A percentile compares a stretch with the other conserved stretches of the same genome.
These are phyloP conservation scores for Phrynocephalus forsythii DNA, from an alignment of 2,797 vertebrate species.

Conservation along the genomic window DNA sequence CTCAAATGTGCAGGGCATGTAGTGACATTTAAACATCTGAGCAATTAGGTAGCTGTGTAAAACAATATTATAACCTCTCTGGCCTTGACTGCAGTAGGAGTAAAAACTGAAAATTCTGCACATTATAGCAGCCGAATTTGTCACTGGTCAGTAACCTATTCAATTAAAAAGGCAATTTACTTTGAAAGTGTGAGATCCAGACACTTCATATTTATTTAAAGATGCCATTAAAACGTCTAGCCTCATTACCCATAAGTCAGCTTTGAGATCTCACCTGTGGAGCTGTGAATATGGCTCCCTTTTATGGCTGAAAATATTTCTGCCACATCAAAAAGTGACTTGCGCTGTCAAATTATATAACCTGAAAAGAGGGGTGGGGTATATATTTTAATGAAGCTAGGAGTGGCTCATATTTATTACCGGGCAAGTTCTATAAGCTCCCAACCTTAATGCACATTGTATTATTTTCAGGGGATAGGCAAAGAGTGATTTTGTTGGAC, in stretches of 20 bases:
- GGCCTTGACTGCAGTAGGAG: neutral
- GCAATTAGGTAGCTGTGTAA: neutral
- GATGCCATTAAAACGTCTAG: neutral
- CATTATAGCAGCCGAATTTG: neutral
- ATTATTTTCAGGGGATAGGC: no score
- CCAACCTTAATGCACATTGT: no score
- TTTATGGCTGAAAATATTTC: neutral
- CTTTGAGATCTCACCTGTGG: neutral
- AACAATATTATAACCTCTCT: neutral
- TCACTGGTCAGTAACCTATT: conserved; percentile 16
- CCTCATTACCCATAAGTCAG: neutral
- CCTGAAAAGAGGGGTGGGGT: neutral
- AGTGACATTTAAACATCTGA: conserved; percentile 7
- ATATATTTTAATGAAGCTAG: neutral
- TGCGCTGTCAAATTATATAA: neutral
- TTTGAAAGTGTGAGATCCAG: neutral
- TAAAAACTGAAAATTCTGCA: neutral
- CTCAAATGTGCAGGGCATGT: neutral
- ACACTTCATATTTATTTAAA: conserved; percentile 26
- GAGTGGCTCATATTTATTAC: neutral
- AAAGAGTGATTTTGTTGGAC: no score
- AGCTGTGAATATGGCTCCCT: neutral
- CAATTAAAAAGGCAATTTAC: conserved; percentile 35
- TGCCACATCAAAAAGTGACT: neutral
- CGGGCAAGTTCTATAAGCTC: neutral